phyloP scores from a whole-genome alignment of 2,888 invertebrate species.

The Chymomyza fuscimana region DNA sequence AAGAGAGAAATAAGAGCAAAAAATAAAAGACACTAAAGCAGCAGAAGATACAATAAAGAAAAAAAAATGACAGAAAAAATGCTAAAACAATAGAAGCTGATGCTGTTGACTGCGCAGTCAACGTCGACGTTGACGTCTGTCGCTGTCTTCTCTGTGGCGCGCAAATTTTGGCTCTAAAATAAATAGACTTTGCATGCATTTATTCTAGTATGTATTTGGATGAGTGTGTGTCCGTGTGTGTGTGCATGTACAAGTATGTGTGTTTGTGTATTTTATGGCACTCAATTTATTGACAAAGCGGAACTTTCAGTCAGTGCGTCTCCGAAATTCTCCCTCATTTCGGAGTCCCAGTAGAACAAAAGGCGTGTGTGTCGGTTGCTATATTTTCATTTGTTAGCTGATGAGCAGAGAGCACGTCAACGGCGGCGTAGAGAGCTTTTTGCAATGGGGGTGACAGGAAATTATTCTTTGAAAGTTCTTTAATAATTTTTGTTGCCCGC shows the following conservation, averaged over 20 bases:
- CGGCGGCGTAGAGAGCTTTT: no score
- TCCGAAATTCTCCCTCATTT: slow-evolving; percentile 2
- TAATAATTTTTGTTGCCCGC: no score
- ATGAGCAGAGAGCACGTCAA: neutral
- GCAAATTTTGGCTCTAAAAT: slow-evolving; percentile 67
- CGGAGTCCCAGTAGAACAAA: slow-evolving; percentile 3
- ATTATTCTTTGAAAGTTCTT: no score
- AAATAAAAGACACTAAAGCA: no score
- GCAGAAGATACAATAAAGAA: slow-evolving; percentile 17
- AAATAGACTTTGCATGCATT: slow-evolving; percentile 69
- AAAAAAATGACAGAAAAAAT: slow-evolving; percentile 18
- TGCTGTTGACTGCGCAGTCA: slow-evolving; percentile 19
- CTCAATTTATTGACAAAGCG: slow-evolving; percentile 74
- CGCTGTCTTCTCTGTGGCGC: slow-evolving; percentile 45
- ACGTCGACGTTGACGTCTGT: neutral
- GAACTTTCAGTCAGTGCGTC: slow-evolving; percentile 43
- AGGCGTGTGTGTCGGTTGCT: slow-evolving; percentile 11
- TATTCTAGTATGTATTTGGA: neutral
- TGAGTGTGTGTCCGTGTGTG: slow-evolving; percentile 10
- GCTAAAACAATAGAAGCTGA: slow-evolving; percentile 68
- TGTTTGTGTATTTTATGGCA: slow-evolving; percentile 54
- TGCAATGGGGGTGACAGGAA: no score
- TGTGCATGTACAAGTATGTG: slow-evolving; percentile 21
- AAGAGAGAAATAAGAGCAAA: slow-evolving; percentile 37
- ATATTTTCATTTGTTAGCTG: slow-evolving; percentile 18